phyloP scores from a whole-genome alignment of 2,888 invertebrate species.

The Drosophila borealis region DNA sequence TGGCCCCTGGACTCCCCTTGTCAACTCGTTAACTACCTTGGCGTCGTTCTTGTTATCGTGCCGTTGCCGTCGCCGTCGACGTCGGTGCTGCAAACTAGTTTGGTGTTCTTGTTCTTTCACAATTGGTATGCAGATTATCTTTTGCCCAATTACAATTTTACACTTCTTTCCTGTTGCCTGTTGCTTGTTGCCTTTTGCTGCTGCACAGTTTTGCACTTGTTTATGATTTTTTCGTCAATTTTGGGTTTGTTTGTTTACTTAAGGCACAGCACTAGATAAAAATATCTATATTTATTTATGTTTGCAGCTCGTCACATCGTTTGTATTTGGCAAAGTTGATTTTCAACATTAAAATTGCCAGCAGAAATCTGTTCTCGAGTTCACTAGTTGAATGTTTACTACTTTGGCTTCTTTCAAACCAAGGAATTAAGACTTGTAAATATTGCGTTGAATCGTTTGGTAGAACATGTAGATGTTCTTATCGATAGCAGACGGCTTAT shows the following conservation, averaged over 20 bases:
- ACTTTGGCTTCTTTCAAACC: slow-evolving; percentile 19
- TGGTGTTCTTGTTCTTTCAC: slow-evolving; percentile 59
- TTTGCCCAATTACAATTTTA: slow-evolving; percentile 52
- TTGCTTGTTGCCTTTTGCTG: slow-evolving; percentile 9
- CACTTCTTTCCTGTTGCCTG: slow-evolving; percentile 15
- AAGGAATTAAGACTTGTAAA: slow-evolving; percentile 40
- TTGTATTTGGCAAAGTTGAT: slow-evolving; percentile 5
- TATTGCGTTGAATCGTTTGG: slow-evolving; percentile 40
- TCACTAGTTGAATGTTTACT: slow-evolving; percentile 36
- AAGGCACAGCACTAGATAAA: slow-evolving; percentile 37
- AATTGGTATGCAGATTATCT: slow-evolving; percentile 67
- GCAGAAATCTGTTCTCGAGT: slow-evolving; percentile 1
- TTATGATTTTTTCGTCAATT: slow-evolving; percentile 19
- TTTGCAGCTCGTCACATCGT: slow-evolving; percentile 14
- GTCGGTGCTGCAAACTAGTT: slow-evolving; percentile 56
- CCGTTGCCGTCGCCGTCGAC: slow-evolving; percentile 29
- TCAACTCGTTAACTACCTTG: slow-evolving; percentile 74
- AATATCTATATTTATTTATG: slow-evolving; percentile 37
- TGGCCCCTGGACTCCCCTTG: slow-evolving; percentile 48
- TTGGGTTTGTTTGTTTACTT: slow-evolving; percentile 40
- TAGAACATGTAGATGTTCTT: slow-evolving; percentile 29
- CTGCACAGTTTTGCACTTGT: slow-evolving; percentile 24
- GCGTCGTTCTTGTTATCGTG: slow-evolving; percentile 73
- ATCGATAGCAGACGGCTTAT: slow-evolving; percentile 27
- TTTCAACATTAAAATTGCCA: not conserved